Evolutionary conservation across 2,797 vertebrate genomes (phyloP).

Genomic region (Mallotus villosus): DNA sequence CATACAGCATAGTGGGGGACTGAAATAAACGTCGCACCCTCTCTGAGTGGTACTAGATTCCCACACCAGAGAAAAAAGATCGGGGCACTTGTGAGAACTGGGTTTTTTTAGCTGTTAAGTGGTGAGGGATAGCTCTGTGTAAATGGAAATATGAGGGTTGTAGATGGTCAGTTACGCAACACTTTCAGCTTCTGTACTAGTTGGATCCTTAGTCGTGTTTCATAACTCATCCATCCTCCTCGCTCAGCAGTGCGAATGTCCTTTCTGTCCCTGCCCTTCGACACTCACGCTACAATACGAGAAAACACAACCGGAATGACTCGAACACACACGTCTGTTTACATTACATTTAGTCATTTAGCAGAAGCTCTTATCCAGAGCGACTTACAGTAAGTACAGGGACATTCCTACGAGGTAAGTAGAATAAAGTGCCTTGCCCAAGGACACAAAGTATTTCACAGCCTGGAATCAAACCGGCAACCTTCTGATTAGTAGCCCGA

Average conservation of each 20-base stretch:
- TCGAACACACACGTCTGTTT: slow-evolving; percentile 12
- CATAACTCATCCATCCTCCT: slow-evolving; percentile 58
- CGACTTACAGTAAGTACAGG: no score
- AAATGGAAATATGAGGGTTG: slow-evolving; percentile 67
- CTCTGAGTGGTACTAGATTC: slow-evolving; percentile 68
- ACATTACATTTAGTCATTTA: no score
- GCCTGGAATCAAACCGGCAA: no score
- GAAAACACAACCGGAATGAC: slow-evolving; percentile 49
- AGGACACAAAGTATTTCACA: no score
- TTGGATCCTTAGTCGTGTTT: slow-evolving; percentile 58
- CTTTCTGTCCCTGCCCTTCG: slow-evolving; percentile 56
- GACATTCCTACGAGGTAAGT: no score
- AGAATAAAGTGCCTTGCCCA: no score
- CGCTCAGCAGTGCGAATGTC: slow-evolving; percentile 42
- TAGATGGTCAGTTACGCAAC: slow-evolving; percentile 69
- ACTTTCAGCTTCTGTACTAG: slow-evolving; percentile 66
- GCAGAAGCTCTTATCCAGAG: no score
- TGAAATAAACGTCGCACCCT: slow-evolving; percentile 60
- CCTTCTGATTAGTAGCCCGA: no score
- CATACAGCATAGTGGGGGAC: slow-evolving; percentile 55
- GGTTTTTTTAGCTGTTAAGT: slow-evolving; percentile 66
- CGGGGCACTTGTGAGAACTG: slow-evolving; percentile 67
- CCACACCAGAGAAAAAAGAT: slow-evolving; percentile 57
- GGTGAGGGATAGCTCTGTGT: slow-evolving; percentile 63
- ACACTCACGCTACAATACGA: slow-evolving; percentile 35